These are phyloP conservation scores for Archaeoteleia sp. DNA, from an alignment of 2,888 invertebrate species.

Conservation along the genomic window DNA sequence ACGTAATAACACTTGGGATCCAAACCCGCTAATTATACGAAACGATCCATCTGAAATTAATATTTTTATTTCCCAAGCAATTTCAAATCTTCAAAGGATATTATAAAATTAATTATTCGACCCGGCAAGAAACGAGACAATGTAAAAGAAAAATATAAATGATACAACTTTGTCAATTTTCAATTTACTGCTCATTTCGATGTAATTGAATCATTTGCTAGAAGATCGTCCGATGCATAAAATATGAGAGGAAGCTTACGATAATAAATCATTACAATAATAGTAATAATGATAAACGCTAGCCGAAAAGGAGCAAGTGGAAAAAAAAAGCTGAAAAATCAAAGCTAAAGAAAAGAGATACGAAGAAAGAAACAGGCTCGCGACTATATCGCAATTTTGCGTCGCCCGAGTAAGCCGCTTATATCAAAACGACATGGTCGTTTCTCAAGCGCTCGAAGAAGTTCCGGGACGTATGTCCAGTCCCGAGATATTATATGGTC, in stretches of 20 bases:
- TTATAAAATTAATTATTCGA: no score
- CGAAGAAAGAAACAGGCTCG: slow-evolving; percentile 27
- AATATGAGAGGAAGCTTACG: slow-evolving; percentile 1
- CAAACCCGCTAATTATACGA: no score
- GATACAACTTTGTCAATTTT: background rate
- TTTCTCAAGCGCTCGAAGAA: slow-evolving; percentile 50
- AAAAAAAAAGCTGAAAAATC: slow-evolving; percentile 4
- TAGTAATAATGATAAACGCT: slow-evolving; percentile 20
- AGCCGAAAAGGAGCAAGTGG: slow-evolving; percentile 18
- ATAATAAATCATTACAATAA: slow-evolving; percentile 7
- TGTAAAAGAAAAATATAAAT: background rate
- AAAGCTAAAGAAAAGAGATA: slow-evolving; percentile 5
- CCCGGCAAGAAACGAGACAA: background rate
- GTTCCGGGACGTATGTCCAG: slow-evolving; percentile 56
- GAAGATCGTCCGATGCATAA: slow-evolving; percentile 3
- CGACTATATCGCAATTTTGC: slow-evolving; percentile 54
- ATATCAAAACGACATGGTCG: slow-evolving; percentile 53
- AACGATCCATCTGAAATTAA: no score
- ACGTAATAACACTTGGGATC: no score
- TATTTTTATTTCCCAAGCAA: background rate
- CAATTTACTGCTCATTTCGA: background rate
- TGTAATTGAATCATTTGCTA: background rate
- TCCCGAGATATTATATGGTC: slow-evolving; percentile 40
- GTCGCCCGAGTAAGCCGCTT: slow-evolving; percentile 57
- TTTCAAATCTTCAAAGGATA: background rate